These are phyloP conservation scores for Alcis repandata DNA, from an alignment of 2,888 invertebrate genomes.

Conservation along the genomic window DNA sequence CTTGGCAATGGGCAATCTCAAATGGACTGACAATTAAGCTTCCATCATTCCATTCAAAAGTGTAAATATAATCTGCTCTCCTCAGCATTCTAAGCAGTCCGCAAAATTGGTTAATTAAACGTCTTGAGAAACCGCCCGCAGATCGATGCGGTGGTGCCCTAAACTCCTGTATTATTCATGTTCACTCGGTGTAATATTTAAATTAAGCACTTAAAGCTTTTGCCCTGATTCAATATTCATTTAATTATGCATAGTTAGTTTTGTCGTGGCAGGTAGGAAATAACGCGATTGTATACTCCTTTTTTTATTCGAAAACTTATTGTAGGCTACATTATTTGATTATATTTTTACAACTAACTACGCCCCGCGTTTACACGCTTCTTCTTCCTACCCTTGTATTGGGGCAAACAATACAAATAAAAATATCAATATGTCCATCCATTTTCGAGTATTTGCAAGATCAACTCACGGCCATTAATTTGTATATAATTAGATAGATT, in stretches of 20 bases:
- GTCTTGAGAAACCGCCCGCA: constrained; percentile 49
- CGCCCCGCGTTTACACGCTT: too few species aligned
- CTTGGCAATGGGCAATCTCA: constrained; percentile 10
- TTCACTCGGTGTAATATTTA: constrained; percentile 65
- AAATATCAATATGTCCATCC: too few species aligned
- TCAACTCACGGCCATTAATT: too few species aligned
- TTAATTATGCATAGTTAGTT: constrained; percentile 53
- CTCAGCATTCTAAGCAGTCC: constrained; percentile 24
- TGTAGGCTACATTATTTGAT: too few species aligned
- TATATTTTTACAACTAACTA: too few species aligned
- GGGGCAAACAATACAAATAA: too few species aligned
- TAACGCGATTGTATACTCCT: constrained; percentile 1
- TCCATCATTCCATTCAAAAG: constrained; percentile 16
- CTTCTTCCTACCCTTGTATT: too few species aligned
- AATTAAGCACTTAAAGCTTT: constrained; percentile 67
- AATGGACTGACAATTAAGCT: constrained; percentile 28
- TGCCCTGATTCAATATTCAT: constrained; percentile 65
- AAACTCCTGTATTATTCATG: constrained; percentile 70
- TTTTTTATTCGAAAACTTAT: background rate
- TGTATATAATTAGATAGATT: too few species aligned
- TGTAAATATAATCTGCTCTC: constrained; percentile 28
- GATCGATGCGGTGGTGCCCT: constrained; percentile 55
- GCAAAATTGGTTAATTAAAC: constrained; percentile 52
- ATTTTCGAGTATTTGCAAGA: too few species aligned
- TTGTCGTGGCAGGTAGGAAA: constrained; percentile 16